Evolutionary conservation across 1,140 invertebrate species (phyloP).

Genomic region (Olivierus martensii): DNA sequence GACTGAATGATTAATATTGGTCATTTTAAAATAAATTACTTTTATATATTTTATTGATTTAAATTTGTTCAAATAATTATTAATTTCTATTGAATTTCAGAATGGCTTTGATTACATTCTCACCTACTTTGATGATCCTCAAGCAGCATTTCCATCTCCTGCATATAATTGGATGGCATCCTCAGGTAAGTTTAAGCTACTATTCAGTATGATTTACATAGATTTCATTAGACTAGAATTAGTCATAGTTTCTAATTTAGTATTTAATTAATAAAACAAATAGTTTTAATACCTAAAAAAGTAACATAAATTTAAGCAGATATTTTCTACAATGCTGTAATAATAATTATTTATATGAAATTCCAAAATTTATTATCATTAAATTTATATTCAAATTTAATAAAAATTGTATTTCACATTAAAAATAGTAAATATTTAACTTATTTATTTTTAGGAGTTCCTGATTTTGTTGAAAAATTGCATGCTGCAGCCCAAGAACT

Average conservation of each 20-base stretch:
- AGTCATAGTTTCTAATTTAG: too few relatives aligned
- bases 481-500: conserved; percentile 4
- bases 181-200: conserved; percentile 14
- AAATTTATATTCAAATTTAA: background rate
- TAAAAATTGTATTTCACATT: background rate
- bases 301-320: too few relatives aligned
- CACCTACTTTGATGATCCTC: conserved; percentile 39
- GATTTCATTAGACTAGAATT: too few relatives aligned
- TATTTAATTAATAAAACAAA: too few relatives aligned
- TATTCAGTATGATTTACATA: too few relatives aligned
- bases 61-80: too few relatives aligned
- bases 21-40: too few relatives aligned
- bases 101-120: conserved; percentile 39
- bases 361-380: background rate
- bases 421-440: background rate
- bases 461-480: conserved; percentile 23
- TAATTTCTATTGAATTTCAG: too few relatives aligned
- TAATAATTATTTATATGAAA: background rate
- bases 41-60: too few relatives aligned
- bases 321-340: too few relatives aligned
- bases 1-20: too few relatives aligned
- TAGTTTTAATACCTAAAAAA: too few relatives aligned
- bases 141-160: conserved; percentile 32
- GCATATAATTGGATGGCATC: conserved; percentile 35
- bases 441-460: conserved; percentile 18